Evolutionary conservation across 2,888 invertebrate genomes (phyloP).

Genomic region (Ametastegia equiseti): DNA sequence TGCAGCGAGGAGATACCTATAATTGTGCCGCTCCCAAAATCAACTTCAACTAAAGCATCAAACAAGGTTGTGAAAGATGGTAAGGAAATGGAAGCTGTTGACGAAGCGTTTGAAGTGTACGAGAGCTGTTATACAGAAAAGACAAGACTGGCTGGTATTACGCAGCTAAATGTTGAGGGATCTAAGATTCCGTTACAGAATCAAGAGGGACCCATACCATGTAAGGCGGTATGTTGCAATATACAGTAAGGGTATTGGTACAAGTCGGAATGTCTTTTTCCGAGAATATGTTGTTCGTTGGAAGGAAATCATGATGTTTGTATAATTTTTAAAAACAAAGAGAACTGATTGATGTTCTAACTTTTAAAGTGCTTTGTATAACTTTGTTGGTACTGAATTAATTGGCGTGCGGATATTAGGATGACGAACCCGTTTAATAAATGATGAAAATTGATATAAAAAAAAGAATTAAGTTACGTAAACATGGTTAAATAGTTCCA

Average conservation of each 20-base stretch:
- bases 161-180: constrained; percentile 56
- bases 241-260: constrained; percentile 64
- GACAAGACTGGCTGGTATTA: constrained; percentile 55
- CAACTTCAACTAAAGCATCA: constrained; percentile 49
- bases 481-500: constrained; percentile 49
- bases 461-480: constrained; percentile 39
- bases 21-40: constrained; percentile 55
- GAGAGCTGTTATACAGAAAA: constrained; percentile 69
- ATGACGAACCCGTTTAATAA: not conserved
- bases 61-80: constrained; percentile 18
- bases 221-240: constrained; percentile 70
- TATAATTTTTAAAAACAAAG: not conserved
- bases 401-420: constrained; percentile 1
- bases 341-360: not conserved
- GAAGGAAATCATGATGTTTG: not conserved
- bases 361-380: constrained; percentile 32
- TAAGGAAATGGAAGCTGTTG: constrained; percentile 62
- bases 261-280: not conserved
- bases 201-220: constrained; percentile 65
- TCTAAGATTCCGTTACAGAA: constrained; percentile 56
- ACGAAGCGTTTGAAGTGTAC: constrained; percentile 72
- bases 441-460: constrained; percentile 43
- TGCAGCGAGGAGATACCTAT: constrained; percentile 63
- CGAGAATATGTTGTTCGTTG: not conserved
- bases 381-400: constrained; percentile 25